Evolutionary conservation across 2,888 invertebrate genomes (phyloP).

Genomic region (Tetramorium bicarinatum): DNA sequence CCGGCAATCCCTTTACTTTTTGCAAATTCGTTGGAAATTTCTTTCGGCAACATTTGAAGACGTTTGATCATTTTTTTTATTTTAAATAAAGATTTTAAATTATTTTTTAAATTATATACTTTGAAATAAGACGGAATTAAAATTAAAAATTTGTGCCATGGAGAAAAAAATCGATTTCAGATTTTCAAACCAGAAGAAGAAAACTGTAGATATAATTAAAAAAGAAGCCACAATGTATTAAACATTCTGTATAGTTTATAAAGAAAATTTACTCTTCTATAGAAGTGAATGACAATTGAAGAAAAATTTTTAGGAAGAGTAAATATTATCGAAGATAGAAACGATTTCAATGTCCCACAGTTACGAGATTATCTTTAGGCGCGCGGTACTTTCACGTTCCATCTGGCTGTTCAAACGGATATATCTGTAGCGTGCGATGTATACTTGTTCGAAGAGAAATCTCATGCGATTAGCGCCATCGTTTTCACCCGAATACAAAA

Average conservation of each 20-base stretch:
- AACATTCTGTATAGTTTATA: background rate
- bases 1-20: background rate
- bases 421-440: conserved; percentile 39
- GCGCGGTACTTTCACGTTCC: conserved; percentile 57
- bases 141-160: background rate
- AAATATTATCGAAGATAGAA: conserved; percentile 18
- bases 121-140: background rate
- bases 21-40: background rate
- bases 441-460: conserved; percentile 68
- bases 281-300: background rate
- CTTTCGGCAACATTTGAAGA: background rate
- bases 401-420: conserved; percentile 31
- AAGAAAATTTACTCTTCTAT: background rate
- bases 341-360: conserved; percentile 33
- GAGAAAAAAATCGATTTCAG: background rate
- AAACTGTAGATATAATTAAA: background rate
- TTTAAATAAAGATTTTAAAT: background rate
- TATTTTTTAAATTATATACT: background rate
- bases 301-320: background rate
- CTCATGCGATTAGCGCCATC: conserved; percentile 54
- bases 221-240: background rate
- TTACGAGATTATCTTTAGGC: conserved; percentile 16
- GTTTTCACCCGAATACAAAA: conserved; percentile 79
- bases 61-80: background rate
- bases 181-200: background rate